Evolutionary conservation across 1,140 invertebrate species (phyloP), one percentile per base, ranked within the genome.

Genomic region (Eurosta solidaginis): DNA sequence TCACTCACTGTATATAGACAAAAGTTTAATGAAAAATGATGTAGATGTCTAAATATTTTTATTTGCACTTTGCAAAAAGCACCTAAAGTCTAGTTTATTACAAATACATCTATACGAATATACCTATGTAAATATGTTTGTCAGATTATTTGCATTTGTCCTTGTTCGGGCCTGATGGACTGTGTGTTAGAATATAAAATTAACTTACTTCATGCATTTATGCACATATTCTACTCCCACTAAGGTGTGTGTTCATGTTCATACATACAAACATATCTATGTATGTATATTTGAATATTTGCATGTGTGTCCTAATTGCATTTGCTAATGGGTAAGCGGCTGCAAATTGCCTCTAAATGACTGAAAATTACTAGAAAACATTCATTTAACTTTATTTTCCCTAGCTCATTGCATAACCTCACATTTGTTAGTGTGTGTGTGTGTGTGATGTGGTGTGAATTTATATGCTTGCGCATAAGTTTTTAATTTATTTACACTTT

Each of bases 271-370:
- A 0, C 3, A 33, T 12, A 7, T n/a, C 6, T n/a, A 1, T 14
- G 3, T 68, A 20, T 68, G 59, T 33, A 68, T 68, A 40, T 29
- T 29, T 29, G 17, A 33, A 33, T 33, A 63, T 25, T 6, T 52
- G n/a, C 20, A n/a, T 22, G 49, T 10, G 17, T 40, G 59, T 33
- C 40, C 33, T 68, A 68, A 68, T 68, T 68, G 59, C 59, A 68
- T 68, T 68, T 68, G 59, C 59, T 68, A 68, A 68, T 68, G 59
- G 59, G n/a, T 68, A 68, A 68, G 59, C 59, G 59, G 59, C 59
- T 17, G 59, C n/a, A 68, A 68, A 68, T 68, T 68, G 59, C 59
- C 59, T 68, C 33, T 33, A 68, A 68, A 68, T 40, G 59, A 68
- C 59, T 68, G 59, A 36, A 68, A 68, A 68, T 68, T 68, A 42